These are phyloP conservation scores for Brachionus rotundiformis DNA, from an alignment of 1,140 invertebrate genomes.

Conservation along the genomic window DNA sequence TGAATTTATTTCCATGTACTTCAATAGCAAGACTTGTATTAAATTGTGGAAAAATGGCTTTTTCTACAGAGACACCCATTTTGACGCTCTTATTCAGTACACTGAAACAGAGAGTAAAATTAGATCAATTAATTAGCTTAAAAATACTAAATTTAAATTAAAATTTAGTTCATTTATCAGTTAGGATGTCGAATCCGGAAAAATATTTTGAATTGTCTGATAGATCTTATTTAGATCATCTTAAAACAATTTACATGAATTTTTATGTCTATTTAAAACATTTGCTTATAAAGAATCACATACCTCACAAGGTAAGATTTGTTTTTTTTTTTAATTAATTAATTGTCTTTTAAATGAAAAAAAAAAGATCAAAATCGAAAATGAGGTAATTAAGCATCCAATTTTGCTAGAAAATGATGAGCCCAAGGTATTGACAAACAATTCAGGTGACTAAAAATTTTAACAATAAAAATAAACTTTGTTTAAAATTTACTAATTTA, in stretches of 20 bases:
- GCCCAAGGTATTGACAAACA: neutral
- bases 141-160: neutral
- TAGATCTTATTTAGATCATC: neutral
- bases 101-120: neutral
- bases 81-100: conserved; percentile 5
- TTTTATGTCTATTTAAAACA: conserved; percentile 22
- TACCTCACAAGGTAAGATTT: neutral
- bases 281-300: neutral
- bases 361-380: neutral
- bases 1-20: neutral
- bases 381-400: neutral
- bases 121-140: neutral
- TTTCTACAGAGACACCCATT: neutral
- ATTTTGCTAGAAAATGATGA: neutral
- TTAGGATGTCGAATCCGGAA: neutral
- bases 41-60: conserved; percentile 17
- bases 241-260: neutral
- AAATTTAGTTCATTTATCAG: neutral
- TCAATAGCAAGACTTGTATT: neutral
- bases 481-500: neutral
- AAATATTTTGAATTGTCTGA: neutral
- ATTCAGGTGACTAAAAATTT: neutral
- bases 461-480: neutral
- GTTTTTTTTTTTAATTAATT: neutral
- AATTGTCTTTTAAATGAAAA: neutral